These are phyloP conservation scores for Athrips mouffetella DNA, from an alignment of 2,888 invertebrate species.

Conservation along the genomic window DNA sequence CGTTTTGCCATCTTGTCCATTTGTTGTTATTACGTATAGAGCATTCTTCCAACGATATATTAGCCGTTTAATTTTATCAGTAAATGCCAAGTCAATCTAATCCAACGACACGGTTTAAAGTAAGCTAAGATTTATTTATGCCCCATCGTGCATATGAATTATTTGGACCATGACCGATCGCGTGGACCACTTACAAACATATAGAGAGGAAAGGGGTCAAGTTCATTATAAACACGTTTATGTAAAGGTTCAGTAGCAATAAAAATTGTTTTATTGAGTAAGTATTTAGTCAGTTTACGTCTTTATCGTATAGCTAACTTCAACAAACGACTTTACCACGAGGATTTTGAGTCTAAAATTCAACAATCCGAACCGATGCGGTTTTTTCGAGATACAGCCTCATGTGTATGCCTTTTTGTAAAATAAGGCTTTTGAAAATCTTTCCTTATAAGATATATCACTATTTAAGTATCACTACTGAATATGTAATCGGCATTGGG, in stretches of 20 bases:
- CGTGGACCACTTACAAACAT: constrained; percentile 50
- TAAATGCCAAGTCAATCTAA: constrained; percentile 39
- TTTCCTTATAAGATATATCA: too few relatives aligned
- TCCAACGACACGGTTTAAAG: constrained; percentile 41
- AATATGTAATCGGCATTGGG: too few relatives aligned
- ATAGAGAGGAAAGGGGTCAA: constrained; percentile 34
- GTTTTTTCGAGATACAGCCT: too few relatives aligned
- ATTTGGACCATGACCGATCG: constrained; percentile 59
- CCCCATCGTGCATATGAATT: constrained; percentile 49
- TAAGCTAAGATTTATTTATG: constrained; percentile 44
- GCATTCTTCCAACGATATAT: constrained; percentile 25
- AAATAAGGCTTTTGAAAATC: too few relatives aligned
- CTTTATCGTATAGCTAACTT: too few relatives aligned
- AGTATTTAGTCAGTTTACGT: too few relatives aligned
- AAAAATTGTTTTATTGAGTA: not conserved
- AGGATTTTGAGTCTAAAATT: too few relatives aligned
- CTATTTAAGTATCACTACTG: too few relatives aligned
- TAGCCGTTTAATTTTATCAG: constrained; percentile 39
- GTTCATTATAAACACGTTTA: not conserved
- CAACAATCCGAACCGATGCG: too few relatives aligned
- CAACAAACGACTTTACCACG: too few relatives aligned
- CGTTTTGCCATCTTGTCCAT: too few relatives aligned
- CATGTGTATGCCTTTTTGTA: too few relatives aligned
- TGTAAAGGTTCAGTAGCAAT: not conserved
- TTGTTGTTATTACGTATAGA: constrained; percentile 4